These are phyloP conservation scores for Bombus consobrinus DNA, from an alignment of 1,140 invertebrate genomes.

Conservation along the genomic window DNA sequence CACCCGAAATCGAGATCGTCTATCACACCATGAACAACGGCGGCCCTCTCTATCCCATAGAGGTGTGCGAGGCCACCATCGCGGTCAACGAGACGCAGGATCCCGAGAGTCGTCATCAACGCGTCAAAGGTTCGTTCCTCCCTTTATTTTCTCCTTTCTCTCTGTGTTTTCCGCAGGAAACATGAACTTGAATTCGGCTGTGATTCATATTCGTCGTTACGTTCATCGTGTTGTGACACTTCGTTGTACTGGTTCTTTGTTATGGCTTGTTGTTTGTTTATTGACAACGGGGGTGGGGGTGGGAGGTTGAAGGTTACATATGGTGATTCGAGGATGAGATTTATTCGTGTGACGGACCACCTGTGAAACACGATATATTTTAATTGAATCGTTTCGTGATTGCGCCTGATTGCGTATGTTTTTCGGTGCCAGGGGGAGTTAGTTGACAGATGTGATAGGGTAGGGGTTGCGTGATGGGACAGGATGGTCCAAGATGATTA, in stretches of 20 bases:
- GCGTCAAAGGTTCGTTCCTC: constrained; percentile 67
- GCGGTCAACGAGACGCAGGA: constrained; percentile 64
- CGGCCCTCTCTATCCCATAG: constrained; percentile 54
- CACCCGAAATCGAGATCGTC: constrained; percentile 19
- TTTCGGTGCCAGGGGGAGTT: background rate
- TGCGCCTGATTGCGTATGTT: background rate
- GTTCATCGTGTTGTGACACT: background rate
- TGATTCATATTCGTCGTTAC: background rate
- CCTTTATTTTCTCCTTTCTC: background rate
- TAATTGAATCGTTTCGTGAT: background rate
- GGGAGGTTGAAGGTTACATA: background rate
- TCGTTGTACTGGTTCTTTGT: background rate
- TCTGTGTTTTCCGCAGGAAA: background rate
- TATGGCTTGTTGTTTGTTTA: background rate
- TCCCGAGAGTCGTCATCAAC: constrained; percentile 52
- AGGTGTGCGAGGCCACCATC: constrained; percentile 69
- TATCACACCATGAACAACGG: background rate
- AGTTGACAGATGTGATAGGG: background rate
- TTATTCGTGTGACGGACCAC: background rate
- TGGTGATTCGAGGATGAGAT: background rate
- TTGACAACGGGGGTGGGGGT: accelerated
- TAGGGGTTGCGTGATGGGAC: background rate
- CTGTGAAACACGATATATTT: background rate
- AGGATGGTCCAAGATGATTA: background rate
- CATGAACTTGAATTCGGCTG: background rate